phyloP scores from a whole-genome alignment of 2,888 invertebrate genomes.

The Helicoverpa assulta region DNA sequence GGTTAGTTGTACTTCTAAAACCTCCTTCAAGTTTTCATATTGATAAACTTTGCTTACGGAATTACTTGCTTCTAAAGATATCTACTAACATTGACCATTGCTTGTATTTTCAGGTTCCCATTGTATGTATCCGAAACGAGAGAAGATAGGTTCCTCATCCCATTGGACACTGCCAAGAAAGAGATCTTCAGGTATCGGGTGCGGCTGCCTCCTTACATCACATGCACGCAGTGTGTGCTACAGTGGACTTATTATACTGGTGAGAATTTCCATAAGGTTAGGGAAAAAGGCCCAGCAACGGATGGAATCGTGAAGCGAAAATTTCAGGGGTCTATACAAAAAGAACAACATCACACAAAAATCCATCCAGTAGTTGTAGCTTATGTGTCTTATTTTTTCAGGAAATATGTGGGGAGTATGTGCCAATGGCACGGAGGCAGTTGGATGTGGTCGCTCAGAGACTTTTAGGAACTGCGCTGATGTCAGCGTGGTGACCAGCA shows the following conservation, averaged over 20 bases:
- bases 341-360: too few species aligned
- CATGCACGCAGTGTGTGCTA: conserved; percentile 97
- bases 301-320: too few species aligned
- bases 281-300: too few species aligned
- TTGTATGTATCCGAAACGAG: conserved; percentile 93
- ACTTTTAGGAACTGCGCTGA: conserved; percentile 98
- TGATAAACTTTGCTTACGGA: too few species aligned
- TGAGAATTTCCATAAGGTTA: conserved; percentile 59
- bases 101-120: conserved; percentile 90
- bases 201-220: conserved; percentile 94
- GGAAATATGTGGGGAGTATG: conserved; percentile 98
- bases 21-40: too few species aligned
- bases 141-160: conserved; percentile 93
- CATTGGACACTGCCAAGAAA: conserved; percentile 93
- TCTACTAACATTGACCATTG: background rate
- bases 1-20: conserved; percentile 77
- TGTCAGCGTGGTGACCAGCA: conserved; percentile 94
- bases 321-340: too few species aligned
- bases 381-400: conserved; percentile 63
- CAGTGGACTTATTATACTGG: conserved; percentile 98
- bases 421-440: conserved; percentile 95
- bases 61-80: background rate
- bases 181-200: conserved; percentile 93
- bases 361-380: too few species aligned
- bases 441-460: conserved; percentile 97